A percentile compares a stretch with the other conserved stretches of the same genome.
Conservation (phyloP, 2,888 invertebrate genomes). For the Ochropacha duplaris region DNA sequence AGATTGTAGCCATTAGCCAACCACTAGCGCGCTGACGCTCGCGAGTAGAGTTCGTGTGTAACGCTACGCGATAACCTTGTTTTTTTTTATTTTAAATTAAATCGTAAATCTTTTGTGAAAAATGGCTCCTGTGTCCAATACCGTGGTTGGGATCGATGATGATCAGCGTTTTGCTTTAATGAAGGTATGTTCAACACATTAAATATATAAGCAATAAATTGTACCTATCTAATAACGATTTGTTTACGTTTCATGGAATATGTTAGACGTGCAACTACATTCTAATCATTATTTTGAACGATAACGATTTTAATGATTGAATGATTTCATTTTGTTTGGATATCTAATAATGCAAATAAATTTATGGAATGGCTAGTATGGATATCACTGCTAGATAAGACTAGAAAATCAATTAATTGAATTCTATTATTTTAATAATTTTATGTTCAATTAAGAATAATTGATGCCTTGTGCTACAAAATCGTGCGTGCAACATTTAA, state of each 20-base stretch:
- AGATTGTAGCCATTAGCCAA: neutral
- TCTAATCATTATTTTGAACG: conserved; percentile 2
- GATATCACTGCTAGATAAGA: no score
- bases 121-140: conserved; percentile 72
- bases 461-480: no score
- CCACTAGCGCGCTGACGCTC: conserved; percentile 35
- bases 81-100: conserved; percentile 6
- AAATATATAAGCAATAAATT: neutral
- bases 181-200: conserved; percentile 82
- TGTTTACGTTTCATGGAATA: conserved; percentile 6
- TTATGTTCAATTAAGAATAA: no score
- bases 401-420: no score
- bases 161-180: conserved; percentile 89
- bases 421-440: no score
- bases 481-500: no score
- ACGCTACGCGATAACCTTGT: neutral
- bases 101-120: conserved; percentile 13
- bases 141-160: conserved; percentile 84
- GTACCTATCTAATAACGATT: neutral
- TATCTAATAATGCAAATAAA: neutral
- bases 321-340: neutral
- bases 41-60: conserved; percentile 20
- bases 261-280: conserved; percentile 15
- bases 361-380: no score
- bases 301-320: neutral